These are phyloP conservation scores for Heliconius erato DNA, from an alignment of 2,888 invertebrate species.

Conservation along the genomic window DNA sequence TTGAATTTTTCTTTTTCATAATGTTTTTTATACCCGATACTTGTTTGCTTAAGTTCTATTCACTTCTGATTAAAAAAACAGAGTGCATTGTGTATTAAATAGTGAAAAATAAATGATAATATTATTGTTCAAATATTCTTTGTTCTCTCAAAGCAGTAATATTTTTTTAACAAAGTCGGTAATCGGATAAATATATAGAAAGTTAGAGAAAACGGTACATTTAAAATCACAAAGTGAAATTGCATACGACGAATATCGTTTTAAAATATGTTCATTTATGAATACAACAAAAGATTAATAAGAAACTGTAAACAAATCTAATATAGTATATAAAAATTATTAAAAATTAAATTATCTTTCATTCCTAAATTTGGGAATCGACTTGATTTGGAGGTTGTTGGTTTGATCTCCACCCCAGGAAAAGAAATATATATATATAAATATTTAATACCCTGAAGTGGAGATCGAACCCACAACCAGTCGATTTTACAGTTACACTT, in stretches of 20 bases:
- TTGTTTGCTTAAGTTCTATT: neutral
- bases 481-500: no score
- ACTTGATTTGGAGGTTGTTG: no score
- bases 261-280: no score
- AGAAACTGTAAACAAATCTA: neutral
- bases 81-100: neutral
- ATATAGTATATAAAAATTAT: neutral
- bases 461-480: no score
- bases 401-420: no score
- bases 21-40: neutral
- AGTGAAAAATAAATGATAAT: neutral
- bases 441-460: neutral
- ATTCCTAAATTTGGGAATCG: neutral
- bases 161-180: neutral
- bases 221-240: no score
- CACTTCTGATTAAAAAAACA: neutral
- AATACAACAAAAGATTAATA: neutral
- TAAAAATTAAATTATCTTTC: neutral
- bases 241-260: no score
- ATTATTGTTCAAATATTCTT: neutral
- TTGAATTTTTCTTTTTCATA: neutral
- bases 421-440: no score
- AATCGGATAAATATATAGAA: neutral
- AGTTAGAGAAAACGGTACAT: no score
- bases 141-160: neutral